Evolutionary conservation across 2,888 invertebrate species (phyloP), one percentile per base, ranked within the genome.

Genomic region (Orthosia incerta): DNA sequence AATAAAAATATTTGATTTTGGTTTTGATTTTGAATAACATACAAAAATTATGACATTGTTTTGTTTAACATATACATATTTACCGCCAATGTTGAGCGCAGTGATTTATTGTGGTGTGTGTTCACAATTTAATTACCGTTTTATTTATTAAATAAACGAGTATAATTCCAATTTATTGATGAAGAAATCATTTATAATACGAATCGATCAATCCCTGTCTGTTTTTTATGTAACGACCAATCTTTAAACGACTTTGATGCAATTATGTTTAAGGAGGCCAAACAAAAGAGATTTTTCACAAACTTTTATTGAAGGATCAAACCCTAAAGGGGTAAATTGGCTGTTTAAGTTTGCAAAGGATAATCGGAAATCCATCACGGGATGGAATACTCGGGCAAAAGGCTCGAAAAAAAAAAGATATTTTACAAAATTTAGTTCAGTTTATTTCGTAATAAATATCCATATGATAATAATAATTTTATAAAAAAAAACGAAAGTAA

Each of bases 271-370:
- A 51, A 12, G 26, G 4, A 77, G 68, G n/a, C 45, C 46, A 46
- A n/a, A 55, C 45, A 26, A 66, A 76, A 3, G 12, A 46, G 26
- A 45, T 76, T 20, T 31, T 60, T 18, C 53, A 18, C 23, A 60
- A 20, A 78, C n/a, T 78, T 74, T 68, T 59, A 76, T 59, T 31
- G 53, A 48, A 46, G 46, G 50, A 51, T 74, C 50, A 59, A 23
- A 57, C 18, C 13, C 45, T 13, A 16, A 51, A 67, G n/a, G 2
- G 45, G 2, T 31, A 16, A 53, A 64, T 39, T 16, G 64, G 51
- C 3, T 64, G 31, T 48, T 53, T 3, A 59, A 59, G 59, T 78
- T 78, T 69, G 53, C 23, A 20, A 53, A 78, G 74, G 78, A 59
- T 45, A 48, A 60, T 48, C 7, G 18, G n/a, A 53, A 50, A 77